Evolutionary conservation across 2,888 invertebrate genomes (phyloP), one percentile per base, ranked within the genome.

Genomic region (Tanypteryx hageni): DNA sequence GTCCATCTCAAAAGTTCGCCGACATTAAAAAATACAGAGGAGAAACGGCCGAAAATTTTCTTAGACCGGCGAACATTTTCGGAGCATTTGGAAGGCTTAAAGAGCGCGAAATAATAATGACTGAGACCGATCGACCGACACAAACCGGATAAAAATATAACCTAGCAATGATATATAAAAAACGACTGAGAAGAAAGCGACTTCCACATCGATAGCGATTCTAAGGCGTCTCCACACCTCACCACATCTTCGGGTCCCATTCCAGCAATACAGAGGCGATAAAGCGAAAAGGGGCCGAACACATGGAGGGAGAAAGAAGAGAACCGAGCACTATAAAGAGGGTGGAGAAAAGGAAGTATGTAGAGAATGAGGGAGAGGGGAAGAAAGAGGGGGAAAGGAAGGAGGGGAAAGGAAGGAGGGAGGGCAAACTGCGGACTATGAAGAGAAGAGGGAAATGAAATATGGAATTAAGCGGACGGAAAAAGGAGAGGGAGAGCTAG

Each of bases 331-430:
- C 44, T 44, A 44, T 44, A 5, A 68, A 89, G 59, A 76, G 64
- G 68, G 31, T 22, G 59, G 31, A 61, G 27, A 22, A 18, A 27
- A 31, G 0, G 61, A 59, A 31, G 83, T 44, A 44, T 14, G 56
- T 13, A 18, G 9, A 14, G 16, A 56, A 44, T n/a, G 68, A 5
- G 27, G 31, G 18, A 14, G 27, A 64, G 83, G 16, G 44, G 64
- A 61, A 89, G 89, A 64, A 64, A 89, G 59, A 76, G 64, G 64
- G 27, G 31, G 58, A 59, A 86, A 59, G 16, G 27, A 22, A 27
- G 0, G 86, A 58, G 61, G 83, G 27, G 44, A 44, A 16, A 16
- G 27, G 16, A 56, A 44, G 44, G 64, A 10, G 22, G 27, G 18
- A 14, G 27, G 83, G 18, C n/a, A n/a, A n/a, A n/a, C 31, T 10